A percentile compares a stretch with the other conserved stretches of the same genome.
phyloP scores from a whole-genome alignment of 1,140 invertebrate genomes.

The Caerostris darwini region DNA sequence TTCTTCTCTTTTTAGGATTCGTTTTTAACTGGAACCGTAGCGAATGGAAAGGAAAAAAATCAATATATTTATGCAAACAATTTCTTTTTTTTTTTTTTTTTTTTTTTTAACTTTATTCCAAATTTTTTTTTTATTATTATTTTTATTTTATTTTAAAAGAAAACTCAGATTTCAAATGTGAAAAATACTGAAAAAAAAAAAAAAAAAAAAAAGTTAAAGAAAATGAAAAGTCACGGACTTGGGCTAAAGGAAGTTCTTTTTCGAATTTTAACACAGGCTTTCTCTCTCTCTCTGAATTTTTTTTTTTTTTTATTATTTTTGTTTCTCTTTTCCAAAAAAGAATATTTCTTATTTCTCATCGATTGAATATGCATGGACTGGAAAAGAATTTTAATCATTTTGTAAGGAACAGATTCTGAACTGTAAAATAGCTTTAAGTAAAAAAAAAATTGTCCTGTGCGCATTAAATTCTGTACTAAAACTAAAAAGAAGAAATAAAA shows the following conservation, averaged over 20 bases:
- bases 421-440: background rate
- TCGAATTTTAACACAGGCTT: constrained; percentile 50
- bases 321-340: background rate
- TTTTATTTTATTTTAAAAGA: background rate
- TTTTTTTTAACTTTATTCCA: background rate
- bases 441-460: background rate
- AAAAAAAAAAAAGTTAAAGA: background rate
- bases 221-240: constrained; percentile 47
- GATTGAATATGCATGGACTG: constrained; percentile 49
- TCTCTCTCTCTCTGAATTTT: background rate
- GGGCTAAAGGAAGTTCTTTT: background rate
- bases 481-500: background rate
- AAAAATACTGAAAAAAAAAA: constrained; percentile 24
- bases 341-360: constrained; percentile 39
- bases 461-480: background rate
- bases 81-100: background rate
- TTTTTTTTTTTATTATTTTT: too few relatives aligned
- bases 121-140: background rate
- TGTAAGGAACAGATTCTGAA: background rate
- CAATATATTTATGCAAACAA: constrained; percentile 62
- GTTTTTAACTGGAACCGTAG: constrained; percentile 51
- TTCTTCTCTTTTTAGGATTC: constrained; percentile 34
- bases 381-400: constrained; percentile 51
- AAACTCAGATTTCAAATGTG: constrained; percentile 48
- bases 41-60: constrained; percentile 49